Percentiles rank a stretch among this genome's conserved stretches.
These are phyloP conservation scores for Megalopta genalis DNA, from an alignment of 1,140 invertebrate genomes.

Conservation along the genomic window DNA sequence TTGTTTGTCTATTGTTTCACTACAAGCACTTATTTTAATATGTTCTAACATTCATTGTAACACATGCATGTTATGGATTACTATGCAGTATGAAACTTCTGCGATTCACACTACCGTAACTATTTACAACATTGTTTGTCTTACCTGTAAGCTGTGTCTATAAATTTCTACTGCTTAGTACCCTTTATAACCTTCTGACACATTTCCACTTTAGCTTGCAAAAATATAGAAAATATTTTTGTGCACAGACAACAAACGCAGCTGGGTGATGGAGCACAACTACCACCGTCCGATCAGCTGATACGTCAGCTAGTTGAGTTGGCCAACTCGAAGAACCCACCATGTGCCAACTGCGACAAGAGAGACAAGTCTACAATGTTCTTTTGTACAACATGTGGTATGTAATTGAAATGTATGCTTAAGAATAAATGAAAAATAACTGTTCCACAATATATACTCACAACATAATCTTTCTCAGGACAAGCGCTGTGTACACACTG, in stretches of 20 bases:
- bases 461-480: slow-evolving; percentile 75
- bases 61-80: background rate
- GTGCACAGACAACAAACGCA: slow-evolving; percentile 81
- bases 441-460: background rate
- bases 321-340: slow-evolving; percentile 84
- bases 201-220: background rate
- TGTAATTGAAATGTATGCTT: slow-evolving; percentile 36
- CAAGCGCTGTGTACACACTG: slow-evolving; percentile 86
- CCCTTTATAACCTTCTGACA: no score
- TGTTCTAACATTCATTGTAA: no score
- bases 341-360: slow-evolving; percentile 87
- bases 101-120: no score
- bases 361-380: slow-evolving; percentile 84
- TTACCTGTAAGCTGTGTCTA: background rate
- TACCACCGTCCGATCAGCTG: slow-evolving; percentile 83
- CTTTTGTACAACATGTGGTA: slow-evolving; percentile 86
- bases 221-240: background rate
- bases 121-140: no score
- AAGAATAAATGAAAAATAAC: background rate
- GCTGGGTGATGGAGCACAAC: slow-evolving; percentile 82
- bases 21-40: background rate
- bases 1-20: background rate
- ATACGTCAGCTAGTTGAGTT: slow-evolving; percentile 85
- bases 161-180: background rate
- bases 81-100: background rate